Percentiles rank a stretch among this genome's conserved stretches.
Evolutionary conservation across 2,888 invertebrate genomes (phyloP).

Genomic region (Acleris sparsana): DNA sequence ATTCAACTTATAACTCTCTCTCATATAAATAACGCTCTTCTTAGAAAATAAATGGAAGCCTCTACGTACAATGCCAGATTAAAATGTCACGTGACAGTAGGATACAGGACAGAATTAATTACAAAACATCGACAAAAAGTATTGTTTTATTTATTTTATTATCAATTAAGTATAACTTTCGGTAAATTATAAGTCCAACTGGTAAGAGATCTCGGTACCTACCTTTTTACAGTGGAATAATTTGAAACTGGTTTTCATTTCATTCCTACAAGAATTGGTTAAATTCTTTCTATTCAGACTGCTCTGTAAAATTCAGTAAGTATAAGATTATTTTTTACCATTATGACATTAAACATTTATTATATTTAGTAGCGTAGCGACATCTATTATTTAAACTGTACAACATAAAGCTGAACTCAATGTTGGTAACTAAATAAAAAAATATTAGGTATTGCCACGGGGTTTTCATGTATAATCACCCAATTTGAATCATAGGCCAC

Average conservation of each 20-base stretch:
- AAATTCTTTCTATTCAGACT: no score
- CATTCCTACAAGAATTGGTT: no score
- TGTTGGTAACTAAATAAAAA: constrained; percentile 26
- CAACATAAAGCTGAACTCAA: not conserved
- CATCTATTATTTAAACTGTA: no score
- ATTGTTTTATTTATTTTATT: constrained; percentile 8
- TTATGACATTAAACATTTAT: no score
- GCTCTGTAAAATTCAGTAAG: no score
- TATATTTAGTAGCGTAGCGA: no score
- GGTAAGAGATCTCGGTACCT: constrained; percentile 27
- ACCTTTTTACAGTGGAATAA: not conserved
- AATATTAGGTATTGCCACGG: constrained; percentile 5
- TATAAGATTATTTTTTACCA: no score
- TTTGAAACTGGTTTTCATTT: no score
- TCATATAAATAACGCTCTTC: constrained; percentile 77
- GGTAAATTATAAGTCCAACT: constrained; percentile 24
- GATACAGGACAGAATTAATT: constrained; percentile 31
- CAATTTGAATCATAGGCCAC: no score
- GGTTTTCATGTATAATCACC: no score
- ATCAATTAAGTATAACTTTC: constrained; percentile 12
- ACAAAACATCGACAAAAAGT: constrained; percentile 34
- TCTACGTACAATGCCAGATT: constrained; percentile 71
- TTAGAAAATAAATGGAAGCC: constrained; percentile 78
- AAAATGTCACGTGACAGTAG: constrained; percentile 48
- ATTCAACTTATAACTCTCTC: constrained; percentile 74